Evolutionary conservation across 2,888 invertebrate genomes (phyloP), one percentile per base, ranked within the genome.

Genomic region (Folsomia candida): DNA sequence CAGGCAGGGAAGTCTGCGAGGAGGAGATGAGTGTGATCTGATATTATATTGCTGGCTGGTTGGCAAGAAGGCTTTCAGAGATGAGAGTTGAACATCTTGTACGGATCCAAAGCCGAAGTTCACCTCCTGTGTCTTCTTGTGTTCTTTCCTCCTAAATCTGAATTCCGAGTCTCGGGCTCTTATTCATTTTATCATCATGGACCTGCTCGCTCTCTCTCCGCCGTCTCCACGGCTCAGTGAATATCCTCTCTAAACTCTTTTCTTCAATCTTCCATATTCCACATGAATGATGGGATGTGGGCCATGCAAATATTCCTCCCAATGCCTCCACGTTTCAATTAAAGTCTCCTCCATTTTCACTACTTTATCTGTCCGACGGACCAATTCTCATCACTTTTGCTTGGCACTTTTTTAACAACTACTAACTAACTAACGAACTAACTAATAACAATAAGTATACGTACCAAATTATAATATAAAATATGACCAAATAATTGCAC

Each of bases 41-140:
- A 37, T 37, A 37, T 37, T 37, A 37, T 37, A 37, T 37, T 37
- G 37, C 14, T 37, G 57, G n/a, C 9, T 57, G 4, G 57, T 6
- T n/a, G 6, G 4, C 4, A 22, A 6, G n/a, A 57, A 20, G 57
- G 20, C 57, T 57, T n/a, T 22, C 4, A 57, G n/a, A 57, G 28
- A 29, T 14, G n/a, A 28, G 62, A 62, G 29, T 22, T 9, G 62
- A 64, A 64, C 63, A 64, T 64, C 63, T 64, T 64, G 29, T 51
- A 64, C 63, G 51, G 47, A 64, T 64, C 63, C 63, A 25, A 47
- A 37, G 37, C 63, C 28, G 28, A 62, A 62, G 62, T 62, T 62
- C 62, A 62, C 62, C 27, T 62, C 62, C 62, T 62, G 62, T 62
- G 62, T 62, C 62, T 62, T 22, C 59, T 26, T 61, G 26, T 61